Evolutionary conservation across 2,888 invertebrate genomes (phyloP).

Genomic region (Oligia fasciuncula): DNA sequence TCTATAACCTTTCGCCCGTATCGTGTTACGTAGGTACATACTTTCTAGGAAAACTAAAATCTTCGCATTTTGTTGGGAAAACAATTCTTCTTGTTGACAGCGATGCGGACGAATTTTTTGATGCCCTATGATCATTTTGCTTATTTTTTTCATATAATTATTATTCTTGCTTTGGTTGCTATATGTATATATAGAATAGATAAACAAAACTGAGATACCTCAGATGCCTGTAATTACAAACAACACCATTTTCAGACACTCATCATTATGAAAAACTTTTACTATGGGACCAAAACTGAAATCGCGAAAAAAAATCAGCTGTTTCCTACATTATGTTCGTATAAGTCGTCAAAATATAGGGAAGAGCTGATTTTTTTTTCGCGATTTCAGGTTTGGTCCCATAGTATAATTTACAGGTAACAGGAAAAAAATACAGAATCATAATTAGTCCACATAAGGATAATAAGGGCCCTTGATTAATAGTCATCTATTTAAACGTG

Average conservation of each 20-base stretch:
- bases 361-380: no score
- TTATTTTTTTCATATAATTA: no score
- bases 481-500: background rate
- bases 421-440: conserved; percentile 36
- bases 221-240: background rate
- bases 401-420: background rate
- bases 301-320: no score
- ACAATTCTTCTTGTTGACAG: background rate
- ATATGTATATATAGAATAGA: background rate
- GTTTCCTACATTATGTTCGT: no score
- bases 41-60: background rate
- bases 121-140: no score
- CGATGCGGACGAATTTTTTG: no score
- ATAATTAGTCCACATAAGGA: conserved; percentile 19
- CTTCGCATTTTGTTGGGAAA: background rate
- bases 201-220: background rate
- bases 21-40: background rate
- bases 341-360: no score
- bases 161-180: background rate
- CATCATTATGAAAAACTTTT: no score
- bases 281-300: no score
- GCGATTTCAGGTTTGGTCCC: no score
- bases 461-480: conserved; percentile 3
- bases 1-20: background rate
- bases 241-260: background rate